Evolutionary conservation across 2,888 invertebrate species (phyloP).

Genomic region (Conus canariensis): DNA sequence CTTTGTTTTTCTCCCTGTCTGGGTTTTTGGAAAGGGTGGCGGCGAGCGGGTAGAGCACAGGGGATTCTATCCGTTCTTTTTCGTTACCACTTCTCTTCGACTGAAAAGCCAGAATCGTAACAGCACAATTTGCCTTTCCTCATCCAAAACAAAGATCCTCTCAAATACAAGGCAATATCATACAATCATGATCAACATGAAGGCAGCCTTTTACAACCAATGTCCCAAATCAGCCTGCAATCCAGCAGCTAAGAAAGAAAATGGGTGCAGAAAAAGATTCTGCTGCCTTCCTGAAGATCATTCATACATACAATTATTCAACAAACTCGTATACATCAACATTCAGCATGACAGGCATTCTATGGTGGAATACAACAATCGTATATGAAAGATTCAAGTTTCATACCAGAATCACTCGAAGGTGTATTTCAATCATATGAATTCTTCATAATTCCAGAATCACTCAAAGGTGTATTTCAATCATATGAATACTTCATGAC

Average conservation of each 20-base stretch:
- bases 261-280: constrained; percentile 2
- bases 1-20: not conserved
- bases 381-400: too few species aligned
- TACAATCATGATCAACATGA: constrained; percentile 13
- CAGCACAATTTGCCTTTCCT: constrained; percentile 25
- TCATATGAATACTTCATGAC: too few species aligned
- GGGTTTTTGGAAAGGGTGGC: too few species aligned
- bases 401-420: too few species aligned
- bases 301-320: constrained; percentile 2
- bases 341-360: not conserved
- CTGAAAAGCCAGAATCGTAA: not conserved
- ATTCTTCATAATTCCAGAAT: too few species aligned
- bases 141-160: not conserved
- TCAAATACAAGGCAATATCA: not conserved
- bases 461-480: too few species aligned
- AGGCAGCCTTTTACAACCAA: not conserved
- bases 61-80: not conserved
- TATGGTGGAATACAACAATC: not conserved
- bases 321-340: constrained; percentile 16
- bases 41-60: too few species aligned
- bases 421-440: too few species aligned
- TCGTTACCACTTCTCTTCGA: not conserved
- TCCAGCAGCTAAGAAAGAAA: not conserved
- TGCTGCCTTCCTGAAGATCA: constrained; percentile 18
- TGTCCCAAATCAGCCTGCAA: not conserved